A percentile compares a stretch with the other conserved stretches of the same genome.
Conservation (phyloP, 2,113 vertebrate species). For the Hiodon tergisus region DNA sequence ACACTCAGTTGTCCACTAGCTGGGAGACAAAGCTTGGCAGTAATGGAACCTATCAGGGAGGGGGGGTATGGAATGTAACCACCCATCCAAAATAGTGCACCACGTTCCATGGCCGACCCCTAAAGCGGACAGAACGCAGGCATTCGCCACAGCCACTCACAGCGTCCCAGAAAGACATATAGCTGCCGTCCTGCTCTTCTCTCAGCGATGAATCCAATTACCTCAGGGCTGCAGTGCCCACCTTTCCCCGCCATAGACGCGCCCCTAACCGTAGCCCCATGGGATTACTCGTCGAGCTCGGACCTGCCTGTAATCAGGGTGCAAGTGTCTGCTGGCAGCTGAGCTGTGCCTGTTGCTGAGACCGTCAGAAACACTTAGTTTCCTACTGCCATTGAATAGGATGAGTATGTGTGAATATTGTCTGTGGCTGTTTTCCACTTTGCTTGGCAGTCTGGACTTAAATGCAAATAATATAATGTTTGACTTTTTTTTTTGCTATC, state of each 20-base stretch:
- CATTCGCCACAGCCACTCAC: not conserved
- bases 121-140: slow-evolving; percentile 9
- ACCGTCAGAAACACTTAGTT: slow-evolving; percentile 17
- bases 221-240: slow-evolving; percentile 9
- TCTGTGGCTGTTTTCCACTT: not conserved
- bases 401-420: not conserved
- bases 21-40: slow-evolving; percentile 14
- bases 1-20: not conserved
- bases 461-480: slow-evolving; percentile 35
- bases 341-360: slow-evolving; percentile 5
- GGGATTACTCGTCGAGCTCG: not conserved
- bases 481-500: slow-evolving; percentile 39
- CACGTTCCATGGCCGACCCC: not conserved
- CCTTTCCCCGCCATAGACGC: slow-evolving; percentile 25
- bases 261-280: slow-evolving; percentile 14
- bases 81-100: not conserved
- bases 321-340: slow-evolving; percentile 14
- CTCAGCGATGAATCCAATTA: slow-evolving; percentile 33
- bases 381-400: slow-evolving; percentile 7
- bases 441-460: slow-evolving; percentile 56
- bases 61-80: not conserved
- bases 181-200: not conserved
- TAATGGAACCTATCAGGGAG: slow-evolving; percentile 15
- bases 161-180: slow-evolving; percentile 6
- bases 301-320: slow-evolving; percentile 22